phyloP scores from a whole-genome alignment of 2,113 vertebrate species.

The Colossoma macropomum region DNA sequence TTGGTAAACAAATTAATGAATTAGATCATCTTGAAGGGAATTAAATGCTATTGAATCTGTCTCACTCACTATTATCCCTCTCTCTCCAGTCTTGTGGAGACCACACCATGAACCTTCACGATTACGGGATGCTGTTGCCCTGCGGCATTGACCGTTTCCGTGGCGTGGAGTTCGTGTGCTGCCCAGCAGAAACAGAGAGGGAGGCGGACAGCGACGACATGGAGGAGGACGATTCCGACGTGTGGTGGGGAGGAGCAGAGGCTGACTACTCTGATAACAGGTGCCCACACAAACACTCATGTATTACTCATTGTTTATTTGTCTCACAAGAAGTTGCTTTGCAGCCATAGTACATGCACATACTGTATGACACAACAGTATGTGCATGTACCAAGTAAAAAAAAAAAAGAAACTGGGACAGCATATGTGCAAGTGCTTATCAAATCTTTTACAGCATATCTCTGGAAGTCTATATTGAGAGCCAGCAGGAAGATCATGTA shows the following conservation, averaged over 20 bases:
- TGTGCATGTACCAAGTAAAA: too few species aligned
- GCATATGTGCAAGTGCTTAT: too few species aligned
- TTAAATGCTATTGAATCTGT: not conserved
- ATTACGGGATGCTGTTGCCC: constrained; percentile 96
- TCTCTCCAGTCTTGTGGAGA: constrained; percentile 89
- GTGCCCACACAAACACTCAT: constrained; percentile 65
- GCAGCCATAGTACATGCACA: too few species aligned
- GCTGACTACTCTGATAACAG: constrained; percentile 93
- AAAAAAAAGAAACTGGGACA: too few species aligned
- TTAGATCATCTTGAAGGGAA: not conserved
- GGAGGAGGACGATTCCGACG: constrained; percentile 93
- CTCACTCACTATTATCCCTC: not conserved
- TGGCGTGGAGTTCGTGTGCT: constrained; percentile 98
- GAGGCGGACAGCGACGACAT: constrained; percentile 83
- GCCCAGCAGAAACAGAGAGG: constrained; percentile 85
- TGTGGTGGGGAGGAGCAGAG: constrained; percentile 97
- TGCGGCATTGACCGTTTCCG: constrained; percentile 96
- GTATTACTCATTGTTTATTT: not conserved
- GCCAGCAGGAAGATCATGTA: too few species aligned
- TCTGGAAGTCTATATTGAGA: too few species aligned
- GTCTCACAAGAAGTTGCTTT: not conserved
- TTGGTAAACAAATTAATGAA: not conserved
- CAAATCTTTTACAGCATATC: too few species aligned
- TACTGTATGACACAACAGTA: too few species aligned
- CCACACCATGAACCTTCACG: constrained; percentile 93